Evolutionary conservation across 2,888 invertebrate species (phyloP).

Genomic region (Phortica magna): DNA sequence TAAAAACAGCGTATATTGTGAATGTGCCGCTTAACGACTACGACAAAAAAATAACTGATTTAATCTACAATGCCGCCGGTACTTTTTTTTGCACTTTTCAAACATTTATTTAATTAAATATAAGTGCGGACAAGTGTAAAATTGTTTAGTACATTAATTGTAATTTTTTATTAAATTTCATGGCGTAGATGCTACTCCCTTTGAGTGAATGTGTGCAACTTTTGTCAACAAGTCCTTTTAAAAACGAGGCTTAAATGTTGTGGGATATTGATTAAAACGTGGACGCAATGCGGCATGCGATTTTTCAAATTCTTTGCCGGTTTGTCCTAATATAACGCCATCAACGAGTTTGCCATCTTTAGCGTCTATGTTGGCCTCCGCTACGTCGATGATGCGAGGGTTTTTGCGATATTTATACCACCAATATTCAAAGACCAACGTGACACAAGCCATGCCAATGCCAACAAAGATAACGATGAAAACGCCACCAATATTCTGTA

Average conservation of each 20-base stretch:
- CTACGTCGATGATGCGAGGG: slow-evolving; percentile 82
- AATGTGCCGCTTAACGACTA: neutral
- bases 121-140: slow-evolving; percentile 3
- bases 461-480: slow-evolving; percentile 98
- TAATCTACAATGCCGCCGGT: neutral
- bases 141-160: slow-evolving; percentile 16
- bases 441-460: slow-evolving; percentile 93
- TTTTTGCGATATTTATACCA: slow-evolving; percentile 90
- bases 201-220: slow-evolving; percentile 10
- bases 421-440: slow-evolving; percentile 95
- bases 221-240: slow-evolving; percentile 49
- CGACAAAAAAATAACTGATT: neutral
- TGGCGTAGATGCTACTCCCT: slow-evolving; percentile 19
- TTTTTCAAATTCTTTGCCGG: slow-evolving; percentile 73
- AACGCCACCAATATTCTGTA: slow-evolving; percentile 98
- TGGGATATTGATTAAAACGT: slow-evolving; percentile 75
- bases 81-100: neutral
- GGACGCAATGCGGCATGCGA: slow-evolving; percentile 74
- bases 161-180: neutral
- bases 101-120: slow-evolving; percentile 20
- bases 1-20: too few species aligned
- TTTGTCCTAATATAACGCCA: slow-evolving; percentile 73
- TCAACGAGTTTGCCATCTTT: slow-evolving; percentile 70
- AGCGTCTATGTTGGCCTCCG: slow-evolving; percentile 77
- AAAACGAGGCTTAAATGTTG: slow-evolving; percentile 74